Evolutionary conservation across 2,888 invertebrate species (phyloP), one percentile per base, ranked within the genome.

Genomic region (Drosophila paranaensis): DNA sequence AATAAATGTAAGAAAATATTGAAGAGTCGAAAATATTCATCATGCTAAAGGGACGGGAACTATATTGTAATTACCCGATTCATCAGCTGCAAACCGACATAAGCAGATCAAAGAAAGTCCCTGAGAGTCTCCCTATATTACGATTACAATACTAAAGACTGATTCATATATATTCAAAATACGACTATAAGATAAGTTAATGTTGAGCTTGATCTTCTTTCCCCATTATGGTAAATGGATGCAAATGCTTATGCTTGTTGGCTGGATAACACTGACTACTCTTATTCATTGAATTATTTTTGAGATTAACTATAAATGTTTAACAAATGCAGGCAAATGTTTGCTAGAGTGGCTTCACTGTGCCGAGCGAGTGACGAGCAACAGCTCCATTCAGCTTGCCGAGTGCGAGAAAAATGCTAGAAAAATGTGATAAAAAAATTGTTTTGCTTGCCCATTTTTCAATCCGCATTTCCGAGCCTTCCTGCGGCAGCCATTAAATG

Each of bases 351-450:
- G 16, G 64, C 25, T 39, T 53, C 74, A 80, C 82, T 66, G 77
- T 82, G 39, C 35, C 68, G 10, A 42, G 9, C 43, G 8, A 11
- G 13, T 45, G 54, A 70, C 53, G 48, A 37, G 33, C 57, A 45
- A 69, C 57, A 61, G 45, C 61, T 66, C 45, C 67, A 67, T 67
- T 61, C 37, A 40, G 43, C 46, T 51, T 46, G 63, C 69, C 45
- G n/a, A 72, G 58, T 65, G 51, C 62, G 45, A 27, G 51, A 72
- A 72, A 76, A 81, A 71, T 61, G 77, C 70, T 50, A 66, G 77
- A 75, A 67, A 75, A 58, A 56, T 53, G 75, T 75, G 73, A 71
- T 57, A 69, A 61, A 81, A 83, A 83, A 86, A 79, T 81, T 66
- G 76, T 74, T 80, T 45, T 43, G 60, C 55, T 68, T 77, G 51